Evolutionary conservation across 2,888 invertebrate species (phyloP).

Genomic region (Lithophane leautieri): DNA sequence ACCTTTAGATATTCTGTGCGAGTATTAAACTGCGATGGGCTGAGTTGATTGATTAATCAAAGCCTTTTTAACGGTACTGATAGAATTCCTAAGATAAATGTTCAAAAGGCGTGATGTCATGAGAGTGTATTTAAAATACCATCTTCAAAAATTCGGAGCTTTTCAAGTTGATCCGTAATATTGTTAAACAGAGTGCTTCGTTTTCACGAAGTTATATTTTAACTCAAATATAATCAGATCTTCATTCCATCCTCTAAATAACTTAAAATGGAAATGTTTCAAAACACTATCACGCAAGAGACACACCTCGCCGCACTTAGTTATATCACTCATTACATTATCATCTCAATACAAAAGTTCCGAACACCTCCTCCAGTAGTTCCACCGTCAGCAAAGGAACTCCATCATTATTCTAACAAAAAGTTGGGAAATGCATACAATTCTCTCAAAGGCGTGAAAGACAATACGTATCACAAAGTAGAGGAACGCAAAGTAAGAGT

Average conservation of each 20-base stretch:
- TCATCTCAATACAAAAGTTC: slow-evolving; percentile 18
- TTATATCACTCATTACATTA: slow-evolving; percentile 24
- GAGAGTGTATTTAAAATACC: background rate
- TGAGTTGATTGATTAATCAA: background rate
- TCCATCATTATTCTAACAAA: slow-evolving; percentile 69
- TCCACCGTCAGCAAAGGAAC: slow-evolving; percentile 36
- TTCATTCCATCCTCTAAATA: background rate
- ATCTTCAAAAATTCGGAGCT: background rate
- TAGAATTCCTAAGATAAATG: background rate
- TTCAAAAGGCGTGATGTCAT: background rate
- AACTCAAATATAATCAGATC: background rate
- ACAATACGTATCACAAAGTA: slow-evolving; percentile 86
- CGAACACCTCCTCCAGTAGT: slow-evolving; percentile 21
- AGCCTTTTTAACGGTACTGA: background rate
- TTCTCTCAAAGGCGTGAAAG: slow-evolving; percentile 82
- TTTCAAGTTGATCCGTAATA: slow-evolving; percentile 7
- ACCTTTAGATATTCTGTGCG: background rate
- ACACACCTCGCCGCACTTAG: background rate
- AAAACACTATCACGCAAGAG: background rate
- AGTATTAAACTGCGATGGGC: background rate
- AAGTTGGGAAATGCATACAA: slow-evolving; percentile 80
- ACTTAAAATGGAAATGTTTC: background rate
- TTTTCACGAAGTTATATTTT: background rate
- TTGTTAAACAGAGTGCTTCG: background rate
- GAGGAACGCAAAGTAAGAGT: slow-evolving; percentile 85